Percentiles rank a stretch among this genome's conserved stretches.
phyloP scores from a whole-genome alignment of 2,797 vertebrate genomes.

The Denticeps clupeoides region DNA sequence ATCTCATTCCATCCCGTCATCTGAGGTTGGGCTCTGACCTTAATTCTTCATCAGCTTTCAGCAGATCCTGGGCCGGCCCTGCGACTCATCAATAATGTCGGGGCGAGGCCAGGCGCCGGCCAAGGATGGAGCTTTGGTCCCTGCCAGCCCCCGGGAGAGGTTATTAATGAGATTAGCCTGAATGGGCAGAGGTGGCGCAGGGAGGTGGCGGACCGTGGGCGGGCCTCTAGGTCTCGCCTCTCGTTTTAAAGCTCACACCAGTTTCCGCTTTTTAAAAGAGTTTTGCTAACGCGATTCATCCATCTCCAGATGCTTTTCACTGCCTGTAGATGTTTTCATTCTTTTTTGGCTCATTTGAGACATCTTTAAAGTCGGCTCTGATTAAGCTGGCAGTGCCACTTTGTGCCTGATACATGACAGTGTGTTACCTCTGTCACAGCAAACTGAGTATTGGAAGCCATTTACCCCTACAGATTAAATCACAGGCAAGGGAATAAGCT shows the following conservation, averaged over 20 bases:
- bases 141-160: constrained; percentile 26
- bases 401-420: too few relatives aligned
- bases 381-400: too few relatives aligned
- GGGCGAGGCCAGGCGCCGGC: constrained; percentile 17
- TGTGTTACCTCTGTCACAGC: neutral
- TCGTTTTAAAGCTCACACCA: too few relatives aligned
- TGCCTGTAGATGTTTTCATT: too few relatives aligned
- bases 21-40: constrained; percentile 31
- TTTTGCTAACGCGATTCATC: too few relatives aligned
- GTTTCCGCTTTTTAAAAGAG: too few relatives aligned
- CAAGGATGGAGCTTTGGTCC: constrained; percentile 10
- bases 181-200: constrained; percentile 18
- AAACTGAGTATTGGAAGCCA: neutral
- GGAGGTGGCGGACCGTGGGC: neutral
- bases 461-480: neutral
- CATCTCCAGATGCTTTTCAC: too few relatives aligned
- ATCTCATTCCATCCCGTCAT: constrained; percentile 8
- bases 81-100: constrained; percentile 36
- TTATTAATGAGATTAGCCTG: constrained; percentile 34
- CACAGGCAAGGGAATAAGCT: too few relatives aligned
- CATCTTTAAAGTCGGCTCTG: too few relatives aligned
- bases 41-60: constrained; percentile 30
- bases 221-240: too few relatives aligned
- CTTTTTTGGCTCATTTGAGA: too few relatives aligned
- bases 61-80: constrained; percentile 20